These are phyloP conservation scores for Chaetodon trifasciatus DNA, from an alignment of 2,797 vertebrate species.

Conservation along the genomic window DNA sequence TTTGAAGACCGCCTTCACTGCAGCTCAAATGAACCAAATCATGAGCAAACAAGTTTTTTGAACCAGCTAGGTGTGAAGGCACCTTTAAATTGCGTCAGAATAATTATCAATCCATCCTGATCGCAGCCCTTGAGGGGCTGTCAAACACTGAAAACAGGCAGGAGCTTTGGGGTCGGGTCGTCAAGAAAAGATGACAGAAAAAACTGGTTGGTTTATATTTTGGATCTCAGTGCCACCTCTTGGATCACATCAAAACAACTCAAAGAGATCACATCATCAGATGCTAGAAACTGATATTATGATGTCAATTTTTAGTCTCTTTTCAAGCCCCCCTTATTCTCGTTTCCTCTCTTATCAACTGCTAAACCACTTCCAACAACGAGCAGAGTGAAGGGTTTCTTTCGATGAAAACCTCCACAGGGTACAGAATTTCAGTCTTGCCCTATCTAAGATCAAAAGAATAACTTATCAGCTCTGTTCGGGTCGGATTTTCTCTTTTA, in stretches of 20 bases:
- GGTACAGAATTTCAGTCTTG: conserved; percentile 45
- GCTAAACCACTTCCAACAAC: conserved; percentile 28
- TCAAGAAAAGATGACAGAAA: not conserved
- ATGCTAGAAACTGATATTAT: not conserved
- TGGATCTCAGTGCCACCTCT: not conserved
- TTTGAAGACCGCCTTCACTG: not conserved
- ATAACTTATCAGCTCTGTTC: conserved; percentile 56
- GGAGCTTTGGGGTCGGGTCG: not conserved
- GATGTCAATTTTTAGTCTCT: conserved; percentile 7
- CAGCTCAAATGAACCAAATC: not conserved
- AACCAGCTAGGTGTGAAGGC: not conserved
- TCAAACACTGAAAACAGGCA: not conserved
- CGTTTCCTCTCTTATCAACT: conserved; percentile 46
- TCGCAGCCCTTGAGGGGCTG: too few relatives aligned
- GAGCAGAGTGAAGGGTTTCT: conserved; percentile 16
- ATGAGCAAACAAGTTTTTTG: not conserved
- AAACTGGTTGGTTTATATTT: not conserved
- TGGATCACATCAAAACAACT: conserved; percentile 5
- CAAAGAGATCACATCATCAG: not conserved
- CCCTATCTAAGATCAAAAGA: conserved; percentile 69
- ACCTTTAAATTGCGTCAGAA: not conserved
- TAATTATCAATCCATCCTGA: too few relatives aligned
- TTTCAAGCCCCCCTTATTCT: not conserved
- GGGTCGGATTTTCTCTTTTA: conserved; percentile 56
- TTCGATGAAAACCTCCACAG: conserved; percentile 48